A percentile compares a stretch with the other conserved stretches of the same genome.
These are phyloP conservation scores for Macroramphosus scolopax DNA, from an alignment of 2,797 vertebrate genomes.

Conservation along the genomic window DNA sequence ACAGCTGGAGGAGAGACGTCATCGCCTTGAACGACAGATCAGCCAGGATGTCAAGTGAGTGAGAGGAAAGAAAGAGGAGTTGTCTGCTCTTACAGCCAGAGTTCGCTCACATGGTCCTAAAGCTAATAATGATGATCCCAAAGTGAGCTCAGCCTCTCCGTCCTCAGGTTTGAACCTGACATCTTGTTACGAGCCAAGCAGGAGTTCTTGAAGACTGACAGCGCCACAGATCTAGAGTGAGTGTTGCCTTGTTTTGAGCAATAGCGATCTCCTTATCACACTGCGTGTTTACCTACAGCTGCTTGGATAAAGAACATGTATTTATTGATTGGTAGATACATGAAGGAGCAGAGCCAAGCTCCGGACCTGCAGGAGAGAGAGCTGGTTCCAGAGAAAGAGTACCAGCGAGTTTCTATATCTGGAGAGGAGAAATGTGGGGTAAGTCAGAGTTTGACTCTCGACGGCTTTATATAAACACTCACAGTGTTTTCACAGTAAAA, in stretches of 20 bases:
- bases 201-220: constrained; percentile 98
- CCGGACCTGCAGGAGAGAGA: constrained; percentile 85
- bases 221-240: constrained; percentile 90
- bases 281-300: not conserved
- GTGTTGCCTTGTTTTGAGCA: constrained; percentile 45
- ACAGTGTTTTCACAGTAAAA: constrained; percentile 4
- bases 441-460: too few species aligned
- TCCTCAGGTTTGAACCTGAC: constrained; percentile 89
- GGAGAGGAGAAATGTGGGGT: constrained; percentile 97
- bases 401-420: constrained; percentile 90
- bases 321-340: constrained; percentile 57
- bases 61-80: not conserved
- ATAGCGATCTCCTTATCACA: not conserved
- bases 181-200: constrained; percentile 96
- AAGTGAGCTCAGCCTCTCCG: constrained; percentile 23
- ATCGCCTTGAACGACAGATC: constrained; percentile 93
- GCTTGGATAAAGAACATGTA: not conserved
- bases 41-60: constrained; percentile 90
- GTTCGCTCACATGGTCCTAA: too few species aligned
- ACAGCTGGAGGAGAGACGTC: constrained; percentile 91
- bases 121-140: constrained; percentile 1
- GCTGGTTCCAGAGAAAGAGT: constrained; percentile 82
- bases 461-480: too few species aligned
- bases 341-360: constrained; percentile 85
- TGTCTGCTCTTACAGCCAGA: not conserved